phyloP scores from a whole-genome alignment of 2,113 vertebrate genomes.

The Triplophysa tibetana region DNA sequence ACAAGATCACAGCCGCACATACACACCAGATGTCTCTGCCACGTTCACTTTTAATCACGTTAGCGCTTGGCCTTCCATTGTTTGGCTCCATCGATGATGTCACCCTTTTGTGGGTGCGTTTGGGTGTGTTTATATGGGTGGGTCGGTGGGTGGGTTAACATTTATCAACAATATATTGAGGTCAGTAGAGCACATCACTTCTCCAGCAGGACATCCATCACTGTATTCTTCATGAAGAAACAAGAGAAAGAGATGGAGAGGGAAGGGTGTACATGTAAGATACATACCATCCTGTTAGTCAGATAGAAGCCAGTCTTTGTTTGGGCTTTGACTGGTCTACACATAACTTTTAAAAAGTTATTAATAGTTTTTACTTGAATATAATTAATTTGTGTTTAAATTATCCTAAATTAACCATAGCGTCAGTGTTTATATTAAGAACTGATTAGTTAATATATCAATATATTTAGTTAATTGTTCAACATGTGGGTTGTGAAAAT shows the following conservation, averaged over 20 bases:
- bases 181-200: conserved; percentile 34
- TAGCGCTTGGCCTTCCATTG: conserved; percentile 39
- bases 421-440: no score
- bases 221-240: neutral
- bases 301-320: neutral
- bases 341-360: neutral
- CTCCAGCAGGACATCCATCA: conserved; percentile 25
- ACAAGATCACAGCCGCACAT: neutral
- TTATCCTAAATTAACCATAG: no score
- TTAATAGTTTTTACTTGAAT: no score
- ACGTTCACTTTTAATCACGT: conserved; percentile 44
- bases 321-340: neutral
- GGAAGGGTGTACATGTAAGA: neutral
- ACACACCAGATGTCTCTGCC: conserved; percentile 42
- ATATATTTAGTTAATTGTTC: no score
- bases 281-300: neutral
- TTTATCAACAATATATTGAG: conserved; percentile 35
- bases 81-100: conserved; percentile 42
- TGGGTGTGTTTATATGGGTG: neutral
- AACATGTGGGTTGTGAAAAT: no score
- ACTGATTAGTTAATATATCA: no score
- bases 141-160: neutral
- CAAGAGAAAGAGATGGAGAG: neutral
- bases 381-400: no score
- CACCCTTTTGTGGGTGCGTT: neutral